A percentile compares a stretch with the other conserved stretches of the same genome.
Conservation (phyloP, 2,113 vertebrate species). For the Recurvirostra avosetta region DNA sequence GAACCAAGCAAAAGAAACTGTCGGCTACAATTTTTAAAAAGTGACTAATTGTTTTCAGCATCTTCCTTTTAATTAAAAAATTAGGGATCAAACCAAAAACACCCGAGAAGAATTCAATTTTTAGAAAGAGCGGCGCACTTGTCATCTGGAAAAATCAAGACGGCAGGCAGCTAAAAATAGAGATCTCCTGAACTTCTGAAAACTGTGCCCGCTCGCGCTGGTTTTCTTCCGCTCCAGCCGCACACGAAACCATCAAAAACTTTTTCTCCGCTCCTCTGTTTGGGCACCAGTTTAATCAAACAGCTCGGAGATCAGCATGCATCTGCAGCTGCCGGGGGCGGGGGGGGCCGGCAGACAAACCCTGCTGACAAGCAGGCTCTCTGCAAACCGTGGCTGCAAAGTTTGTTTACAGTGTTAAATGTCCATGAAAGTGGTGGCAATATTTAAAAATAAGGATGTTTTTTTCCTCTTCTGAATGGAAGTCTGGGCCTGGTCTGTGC, state of each 20-base stretch:
- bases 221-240: neutral
- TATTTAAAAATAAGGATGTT: neutral
- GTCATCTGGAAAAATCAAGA: constrained; percentile 3
- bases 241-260: neutral
- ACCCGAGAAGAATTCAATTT: neutral
- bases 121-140: neutral
- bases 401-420: neutral
- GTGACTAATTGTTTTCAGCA: constrained; percentile 31
- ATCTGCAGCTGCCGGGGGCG: neutral
- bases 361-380: neutral
- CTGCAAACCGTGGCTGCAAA: neutral
- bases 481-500: neutral
- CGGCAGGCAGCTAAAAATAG: neutral
- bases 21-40: neutral
- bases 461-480: neutral
- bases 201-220: neutral
- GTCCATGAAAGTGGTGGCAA: fast-evolving
- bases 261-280: neutral
- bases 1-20: neutral
- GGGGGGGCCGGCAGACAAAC: neutral
- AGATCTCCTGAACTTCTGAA: neutral
- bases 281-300: neutral
- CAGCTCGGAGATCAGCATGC: neutral
- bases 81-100: neutral
- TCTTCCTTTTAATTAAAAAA: constrained; percentile 13